Conservation (phyloP, 2,113 vertebrate species). For the Muscicapa adusta region DNA sequence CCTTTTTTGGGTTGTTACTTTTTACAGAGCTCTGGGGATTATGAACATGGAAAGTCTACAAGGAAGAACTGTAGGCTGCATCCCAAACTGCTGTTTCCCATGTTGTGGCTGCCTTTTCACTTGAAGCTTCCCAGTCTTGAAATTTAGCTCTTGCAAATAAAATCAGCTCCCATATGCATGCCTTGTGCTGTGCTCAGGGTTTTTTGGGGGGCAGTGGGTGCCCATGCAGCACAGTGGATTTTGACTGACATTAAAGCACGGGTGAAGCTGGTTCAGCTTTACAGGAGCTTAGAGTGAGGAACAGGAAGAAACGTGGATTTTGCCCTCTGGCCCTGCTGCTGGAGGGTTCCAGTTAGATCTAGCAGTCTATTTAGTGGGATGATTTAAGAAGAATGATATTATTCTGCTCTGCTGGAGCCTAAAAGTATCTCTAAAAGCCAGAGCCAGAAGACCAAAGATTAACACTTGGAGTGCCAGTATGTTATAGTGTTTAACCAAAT, state of each 20-base stretch:
- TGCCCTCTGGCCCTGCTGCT: not conserved
- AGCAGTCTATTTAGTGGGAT: not conserved
- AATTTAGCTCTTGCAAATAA: not conserved
- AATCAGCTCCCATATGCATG: too few species aligned
- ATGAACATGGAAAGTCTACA: not conserved
- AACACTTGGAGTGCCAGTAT: not conserved
- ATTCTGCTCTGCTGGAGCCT: not conserved
- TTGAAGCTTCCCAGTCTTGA: not conserved
- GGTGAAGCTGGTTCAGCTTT: not conserved
- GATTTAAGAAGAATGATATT: not conserved
- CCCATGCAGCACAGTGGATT: not conserved
- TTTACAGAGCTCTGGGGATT: not conserved
- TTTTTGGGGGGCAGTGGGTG: not conserved
- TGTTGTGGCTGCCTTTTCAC: not conserved
- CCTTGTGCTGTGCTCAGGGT: not conserved
- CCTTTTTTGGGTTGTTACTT: not conserved
- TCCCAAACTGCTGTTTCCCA: not conserved
- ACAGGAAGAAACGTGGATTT: not conserved
- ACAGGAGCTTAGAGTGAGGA: not conserved
- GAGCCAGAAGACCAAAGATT: not conserved
- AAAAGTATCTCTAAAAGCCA: not conserved
- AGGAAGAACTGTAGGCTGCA: not conserved
- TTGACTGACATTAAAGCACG: rapidly evolving
- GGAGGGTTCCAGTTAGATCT: not conserved
- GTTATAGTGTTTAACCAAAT: not conserved